Conservation (phyloP, 1,140 invertebrate species). For the Atopsyche davidsoni region DNA sequence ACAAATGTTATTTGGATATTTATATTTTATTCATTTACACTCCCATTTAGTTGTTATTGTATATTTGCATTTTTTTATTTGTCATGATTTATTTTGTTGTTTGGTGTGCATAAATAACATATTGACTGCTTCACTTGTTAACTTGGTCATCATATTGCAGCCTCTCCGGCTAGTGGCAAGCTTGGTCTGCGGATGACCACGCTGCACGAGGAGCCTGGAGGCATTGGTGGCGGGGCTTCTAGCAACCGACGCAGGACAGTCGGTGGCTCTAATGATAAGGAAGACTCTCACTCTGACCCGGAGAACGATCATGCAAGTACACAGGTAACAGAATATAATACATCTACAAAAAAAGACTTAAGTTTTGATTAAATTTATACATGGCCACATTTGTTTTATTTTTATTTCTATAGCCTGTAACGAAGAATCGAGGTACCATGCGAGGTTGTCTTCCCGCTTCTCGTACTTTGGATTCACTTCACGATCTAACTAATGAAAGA, state of each 20-base stretch:
- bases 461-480: slow-evolving; percentile 68
- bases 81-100: too few relatives aligned
- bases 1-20: too few relatives aligned
- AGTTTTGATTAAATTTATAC: too few relatives aligned
- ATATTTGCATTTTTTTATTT: too few relatives aligned
- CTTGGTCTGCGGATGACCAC: slow-evolving; percentile 85
- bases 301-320: slow-evolving; percentile 32
- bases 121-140: too few relatives aligned
- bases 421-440: slow-evolving; percentile 35
- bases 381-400: too few relatives aligned
- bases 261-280: slow-evolving; percentile 36
- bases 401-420: slow-evolving; percentile 35
- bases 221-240: slow-evolving; percentile 26
- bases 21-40: too few relatives aligned
- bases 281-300: slow-evolving; percentile 46
- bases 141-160: too few relatives aligned
- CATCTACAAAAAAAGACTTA: too few relatives aligned
- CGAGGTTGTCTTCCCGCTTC: slow-evolving; percentile 58
- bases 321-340: slow-evolving; percentile 15
- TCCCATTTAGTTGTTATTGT: slow-evolving; percentile 21
- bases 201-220: slow-evolving; percentile 73
- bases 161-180: slow-evolving; percentile 76
- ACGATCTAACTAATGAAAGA: slow-evolving; percentile 53
- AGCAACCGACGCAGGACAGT: slow-evolving; percentile 1
- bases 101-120: too few relatives aligned